Evolutionary conservation across 2,888 invertebrate genomes (phyloP).

Genomic region (Erynnis tages): DNA sequence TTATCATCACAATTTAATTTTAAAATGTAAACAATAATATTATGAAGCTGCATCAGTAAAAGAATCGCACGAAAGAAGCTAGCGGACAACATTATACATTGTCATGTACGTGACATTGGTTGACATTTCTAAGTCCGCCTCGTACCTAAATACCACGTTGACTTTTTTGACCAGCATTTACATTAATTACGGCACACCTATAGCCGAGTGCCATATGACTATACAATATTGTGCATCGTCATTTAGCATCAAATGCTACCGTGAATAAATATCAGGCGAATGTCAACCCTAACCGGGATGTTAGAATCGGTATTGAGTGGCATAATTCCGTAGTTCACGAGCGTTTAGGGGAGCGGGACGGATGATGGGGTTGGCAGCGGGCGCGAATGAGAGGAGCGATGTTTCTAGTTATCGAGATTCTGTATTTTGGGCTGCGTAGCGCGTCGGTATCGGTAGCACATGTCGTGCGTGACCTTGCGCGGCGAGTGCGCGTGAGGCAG

Average conservation of each 20-base stretch:
- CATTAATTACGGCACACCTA: slow-evolving; percentile 4
- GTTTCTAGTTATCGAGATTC: slow-evolving; percentile 58
- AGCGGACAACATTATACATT: slow-evolving; percentile 14
- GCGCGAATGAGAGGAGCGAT: slow-evolving; percentile 48
- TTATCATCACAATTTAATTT: no score
- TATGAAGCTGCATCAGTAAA: no score
- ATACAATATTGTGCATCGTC: not conserved
- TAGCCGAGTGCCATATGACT: not conserved
- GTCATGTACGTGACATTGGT: slow-evolving; percentile 7
- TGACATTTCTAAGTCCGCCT: slow-evolving; percentile 10
- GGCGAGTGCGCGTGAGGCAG: slow-evolving; percentile 71
- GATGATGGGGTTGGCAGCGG: slow-evolving; percentile 32
- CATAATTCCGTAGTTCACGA: slow-evolving; percentile 53
- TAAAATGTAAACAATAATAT: no score
- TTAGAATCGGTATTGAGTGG: slow-evolving; percentile 54
- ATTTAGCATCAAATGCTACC: not conserved
- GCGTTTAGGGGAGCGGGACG: slow-evolving; percentile 52
- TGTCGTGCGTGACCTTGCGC: slow-evolving; percentile 69
- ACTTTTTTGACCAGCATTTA: slow-evolving; percentile 20
- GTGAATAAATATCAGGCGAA: slow-evolving; percentile 1
- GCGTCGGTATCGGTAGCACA: slow-evolving; percentile 58
- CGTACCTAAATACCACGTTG: slow-evolving; percentile 1
- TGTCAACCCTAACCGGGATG: slow-evolving; percentile 36
- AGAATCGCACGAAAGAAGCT: not conserved
- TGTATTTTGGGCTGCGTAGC: slow-evolving; percentile 69